These are phyloP conservation scores for Drosophila ogumai DNA, from an alignment of 1,140 invertebrate genomes.

Conservation along the genomic window DNA sequence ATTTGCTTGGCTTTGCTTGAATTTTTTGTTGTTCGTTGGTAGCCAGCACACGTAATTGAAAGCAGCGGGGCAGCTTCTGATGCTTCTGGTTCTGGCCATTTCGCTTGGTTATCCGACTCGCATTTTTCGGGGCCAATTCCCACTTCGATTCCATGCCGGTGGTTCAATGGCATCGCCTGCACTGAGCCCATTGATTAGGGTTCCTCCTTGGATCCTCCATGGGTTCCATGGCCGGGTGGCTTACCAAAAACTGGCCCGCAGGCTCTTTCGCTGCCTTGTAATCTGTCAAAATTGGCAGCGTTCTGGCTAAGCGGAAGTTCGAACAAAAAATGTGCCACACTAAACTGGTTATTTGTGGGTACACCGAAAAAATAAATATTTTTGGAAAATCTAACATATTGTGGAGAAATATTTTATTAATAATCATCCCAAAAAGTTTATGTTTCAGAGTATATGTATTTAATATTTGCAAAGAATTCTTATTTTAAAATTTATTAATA, in stretches of 20 bases:
- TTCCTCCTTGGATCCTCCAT: constrained; percentile 13
- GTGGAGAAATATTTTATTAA: too few species aligned
- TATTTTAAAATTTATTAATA: neutral
- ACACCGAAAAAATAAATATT: constrained; percentile 10
- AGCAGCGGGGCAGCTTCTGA: constrained; percentile 64
- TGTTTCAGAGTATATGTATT: neutral
- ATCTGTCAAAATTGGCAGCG: constrained; percentile 79
- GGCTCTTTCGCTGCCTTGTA: constrained; percentile 66
- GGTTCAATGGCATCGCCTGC: constrained; percentile 68
- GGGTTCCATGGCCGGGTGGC: constrained; percentile 36
- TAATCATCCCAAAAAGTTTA: too few species aligned
- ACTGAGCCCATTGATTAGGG: constrained; percentile 66
- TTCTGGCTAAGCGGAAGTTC: constrained; percentile 71
- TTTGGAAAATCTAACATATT: neutral
- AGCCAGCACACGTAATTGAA: constrained; percentile 70
- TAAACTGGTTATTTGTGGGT: constrained; percentile 74
- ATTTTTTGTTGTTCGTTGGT: constrained; percentile 11
- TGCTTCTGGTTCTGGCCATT: constrained; percentile 18
- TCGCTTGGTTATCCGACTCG: constrained; percentile 25
- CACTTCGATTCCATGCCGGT: constrained; percentile 28
- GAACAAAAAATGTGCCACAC: constrained; percentile 59
- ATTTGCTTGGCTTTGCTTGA: constrained; percentile 46
- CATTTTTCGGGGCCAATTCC: constrained; percentile 46
- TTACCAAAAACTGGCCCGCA: constrained; percentile 48
- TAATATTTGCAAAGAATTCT: neutral